Base-by-base conservation (phyloP, 2,113 vertebrate genomes). In the Kryptolebias marmoratus region DNA sequence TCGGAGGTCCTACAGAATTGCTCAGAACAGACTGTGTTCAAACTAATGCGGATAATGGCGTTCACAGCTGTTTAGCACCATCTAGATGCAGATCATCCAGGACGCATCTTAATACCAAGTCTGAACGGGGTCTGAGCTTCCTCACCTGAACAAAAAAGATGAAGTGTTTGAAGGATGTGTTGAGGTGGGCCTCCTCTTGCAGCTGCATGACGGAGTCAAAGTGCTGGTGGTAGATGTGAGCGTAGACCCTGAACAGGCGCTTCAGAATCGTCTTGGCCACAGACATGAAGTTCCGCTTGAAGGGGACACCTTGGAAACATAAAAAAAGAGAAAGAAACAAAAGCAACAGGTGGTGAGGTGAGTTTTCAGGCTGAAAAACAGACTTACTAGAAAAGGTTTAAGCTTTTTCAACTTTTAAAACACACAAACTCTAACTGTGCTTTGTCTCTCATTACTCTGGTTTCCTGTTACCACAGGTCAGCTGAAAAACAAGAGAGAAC, bases 81-180 rank as follows among this genome's bases (percentile, higher is more conserved):
- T 36, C 3, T 7, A 36, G 32, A 3, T 36, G 9, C 39, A 42
- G 39, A 42, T 42, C 39, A 42, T 10, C 39, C 39, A 42, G 39
- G 39, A 42, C 39, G 10, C 5, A 42, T 42, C 8, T 9, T 42
- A 10, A 42, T 1, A 42, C 5, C 39, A 42, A 9, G 39, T 42
- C 39, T 10, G 32, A 36, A 48, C 14, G 14, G 15, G 39, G 4
- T 36, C 9, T n/a, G 28, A 27, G 36, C 7, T 9, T 56, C 2
- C 28, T 44, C 68, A 97, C 97, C 96, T 98, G 97, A 88, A 98
- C 96, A 3, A 98, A 98, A 89, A 98, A 98, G 90, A 98, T 98
- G 91, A 98, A 98, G 95, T 98, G 97, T 93, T 98, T 98, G 94
- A 98, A 98, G 14, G 97, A 98, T 12, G 97, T 98, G 93, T 98